Evolutionary conservation across 2,797 vertebrate species (phyloP).

Genomic region (Staurois parvus): DNA sequence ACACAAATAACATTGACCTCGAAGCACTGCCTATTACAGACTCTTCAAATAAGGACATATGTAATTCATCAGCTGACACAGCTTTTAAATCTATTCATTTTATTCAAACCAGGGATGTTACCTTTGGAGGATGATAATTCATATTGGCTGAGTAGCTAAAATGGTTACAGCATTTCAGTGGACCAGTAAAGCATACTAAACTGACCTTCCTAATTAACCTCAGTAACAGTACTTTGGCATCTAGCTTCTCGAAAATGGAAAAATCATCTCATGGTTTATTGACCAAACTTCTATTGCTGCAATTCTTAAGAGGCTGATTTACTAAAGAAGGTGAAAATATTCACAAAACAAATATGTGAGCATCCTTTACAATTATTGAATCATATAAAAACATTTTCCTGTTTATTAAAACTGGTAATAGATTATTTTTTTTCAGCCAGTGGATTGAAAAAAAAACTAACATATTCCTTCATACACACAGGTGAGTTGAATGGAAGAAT

Average conservation of each 20-base stretch:
- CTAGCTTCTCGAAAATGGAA: slow-evolving; percentile 4
- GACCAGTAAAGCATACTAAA: slow-evolving; percentile 8
- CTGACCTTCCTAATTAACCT: slow-evolving; percentile 36
- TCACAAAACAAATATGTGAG: background rate
- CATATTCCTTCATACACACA: too few relatives aligned
- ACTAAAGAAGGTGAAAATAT: background rate
- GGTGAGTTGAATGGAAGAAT: too few relatives aligned
- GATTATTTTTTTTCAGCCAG: too few relatives aligned
- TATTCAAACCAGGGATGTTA: background rate
- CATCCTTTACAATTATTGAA: background rate
- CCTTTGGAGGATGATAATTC: background rate
- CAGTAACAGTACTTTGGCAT: background rate
- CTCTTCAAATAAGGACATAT: background rate
- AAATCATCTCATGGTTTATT: slow-evolving; percentile 26
- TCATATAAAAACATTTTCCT: too few relatives aligned
- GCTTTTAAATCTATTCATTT: background rate
- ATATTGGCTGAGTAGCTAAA: background rate
- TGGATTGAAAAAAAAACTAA: too few relatives aligned
- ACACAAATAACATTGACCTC: background rate
- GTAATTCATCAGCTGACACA: background rate
- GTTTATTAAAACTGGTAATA: too few relatives aligned
- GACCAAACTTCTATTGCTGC: slow-evolving; percentile 11
- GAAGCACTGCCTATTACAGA: background rate
- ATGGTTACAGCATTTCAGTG: slow-evolving; percentile 7
- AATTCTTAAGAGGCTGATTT: background rate